Evolutionary conservation across 2,113 vertebrate genomes (phyloP).

Genomic region (Steatornis caripensis): DNA sequence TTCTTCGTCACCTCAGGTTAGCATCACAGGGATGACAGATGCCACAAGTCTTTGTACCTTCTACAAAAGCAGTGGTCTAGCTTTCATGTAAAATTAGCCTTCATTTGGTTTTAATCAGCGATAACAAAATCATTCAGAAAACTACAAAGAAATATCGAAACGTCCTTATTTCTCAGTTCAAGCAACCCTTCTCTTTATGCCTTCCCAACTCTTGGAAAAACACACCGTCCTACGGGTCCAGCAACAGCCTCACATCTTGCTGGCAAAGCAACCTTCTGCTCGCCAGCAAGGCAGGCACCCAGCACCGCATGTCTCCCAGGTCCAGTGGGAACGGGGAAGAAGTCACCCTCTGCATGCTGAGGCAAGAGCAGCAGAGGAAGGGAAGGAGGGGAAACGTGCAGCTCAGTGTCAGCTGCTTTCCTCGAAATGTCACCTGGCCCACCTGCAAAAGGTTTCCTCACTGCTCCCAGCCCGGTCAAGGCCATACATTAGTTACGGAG

Average conservation of each 20-base stretch:
- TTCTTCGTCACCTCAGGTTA: neutral
- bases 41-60: neutral
- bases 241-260: neutral
- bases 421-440: neutral
- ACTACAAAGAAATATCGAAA: neutral
- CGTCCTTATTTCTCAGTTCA: neutral
- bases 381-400: neutral
- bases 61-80: neutral
- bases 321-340: neutral
- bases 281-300: neutral
- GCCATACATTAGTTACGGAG: neutral
- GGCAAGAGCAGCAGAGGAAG: neutral
- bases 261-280: neutral
- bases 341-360: neutral
- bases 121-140: neutral
- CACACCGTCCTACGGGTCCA: neutral
- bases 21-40: neutral
- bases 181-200: neutral
- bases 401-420: neutral
- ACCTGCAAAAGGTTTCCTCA: neutral
- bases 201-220: neutral
- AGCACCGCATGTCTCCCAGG: accelerated
- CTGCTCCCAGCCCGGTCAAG: neutral
- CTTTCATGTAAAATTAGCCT: neutral
- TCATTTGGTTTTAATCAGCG: neutral